phyloP scores from a whole-genome alignment of 2,113 vertebrate genomes.

The Gallinago undulata region DNA sequence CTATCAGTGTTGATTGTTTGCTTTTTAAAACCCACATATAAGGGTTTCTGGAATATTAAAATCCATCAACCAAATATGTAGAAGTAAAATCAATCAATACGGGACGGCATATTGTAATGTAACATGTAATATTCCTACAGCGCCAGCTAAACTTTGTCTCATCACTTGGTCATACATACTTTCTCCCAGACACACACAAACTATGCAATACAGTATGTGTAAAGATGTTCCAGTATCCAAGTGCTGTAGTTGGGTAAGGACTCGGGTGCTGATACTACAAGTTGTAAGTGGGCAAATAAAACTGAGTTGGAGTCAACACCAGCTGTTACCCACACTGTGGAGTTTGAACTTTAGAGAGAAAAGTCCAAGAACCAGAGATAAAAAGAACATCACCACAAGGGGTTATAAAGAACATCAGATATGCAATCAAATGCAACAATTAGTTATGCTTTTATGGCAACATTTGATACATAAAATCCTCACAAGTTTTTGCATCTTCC shows the following conservation, averaged over 20 bases:
- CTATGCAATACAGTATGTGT: neutral
- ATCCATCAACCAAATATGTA: neutral
- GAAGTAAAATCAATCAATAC: neutral
- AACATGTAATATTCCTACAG: conserved; percentile 13
- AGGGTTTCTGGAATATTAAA: neutral
- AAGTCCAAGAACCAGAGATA: neutral
- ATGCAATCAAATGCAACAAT: conserved; percentile 41
- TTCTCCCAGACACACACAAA: neutral
- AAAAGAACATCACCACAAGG: neutral
- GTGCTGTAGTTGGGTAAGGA: neutral
- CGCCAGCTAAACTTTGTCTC: conserved; percentile 16
- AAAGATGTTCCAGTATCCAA: conserved; percentile 8
- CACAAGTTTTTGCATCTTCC: conserved; percentile 52
- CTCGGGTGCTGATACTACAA: neutral
- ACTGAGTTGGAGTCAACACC: neutral
- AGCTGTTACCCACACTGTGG: neutral
- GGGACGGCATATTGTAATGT: neutral
- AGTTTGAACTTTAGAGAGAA: neutral
- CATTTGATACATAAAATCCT: conserved; percentile 55
- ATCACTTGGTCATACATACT: neutral
- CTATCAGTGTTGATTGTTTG: neutral
- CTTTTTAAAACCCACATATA: neutral
- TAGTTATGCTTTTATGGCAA: conserved; percentile 54
- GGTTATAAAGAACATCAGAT: conserved; percentile 20
- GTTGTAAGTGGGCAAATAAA: neutral